Evolutionary conservation across 2,797 vertebrate species (phyloP).

Genomic region (Lepilemur septentrionalis): DNA sequence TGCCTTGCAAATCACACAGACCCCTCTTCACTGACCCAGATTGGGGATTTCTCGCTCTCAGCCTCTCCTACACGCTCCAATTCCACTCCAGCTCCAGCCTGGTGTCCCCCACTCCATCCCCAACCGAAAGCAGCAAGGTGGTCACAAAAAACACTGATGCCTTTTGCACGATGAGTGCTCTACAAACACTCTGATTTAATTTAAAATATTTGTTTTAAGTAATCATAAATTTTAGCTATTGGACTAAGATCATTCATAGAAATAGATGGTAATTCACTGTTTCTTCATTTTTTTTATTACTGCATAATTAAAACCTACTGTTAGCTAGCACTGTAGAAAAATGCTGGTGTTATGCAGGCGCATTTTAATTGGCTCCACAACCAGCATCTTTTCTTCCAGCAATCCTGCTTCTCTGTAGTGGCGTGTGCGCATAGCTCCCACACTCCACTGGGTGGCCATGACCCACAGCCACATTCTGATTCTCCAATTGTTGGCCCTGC

Average conservation of each 20-base stretch:
- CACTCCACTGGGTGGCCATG: background rate
- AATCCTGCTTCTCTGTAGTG: background rate
- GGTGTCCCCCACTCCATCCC: background rate
- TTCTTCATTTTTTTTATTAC: conserved; percentile 63
- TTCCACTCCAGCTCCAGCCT: background rate
- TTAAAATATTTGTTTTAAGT: conserved; percentile 49
- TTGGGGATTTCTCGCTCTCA: background rate
- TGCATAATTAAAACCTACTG: conserved; percentile 68
- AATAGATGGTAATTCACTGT: conserved; percentile 49
- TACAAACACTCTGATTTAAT: conserved; percentile 31
- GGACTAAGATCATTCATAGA: conserved; percentile 45
- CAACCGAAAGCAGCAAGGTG: background rate
- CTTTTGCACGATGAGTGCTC: background rate
- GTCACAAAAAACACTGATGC: background rate
- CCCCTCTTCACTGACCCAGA: background rate
- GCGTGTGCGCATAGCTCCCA: background rate
- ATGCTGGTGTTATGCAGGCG: background rate
- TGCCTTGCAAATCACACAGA: background rate
- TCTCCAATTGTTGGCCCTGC: background rate
- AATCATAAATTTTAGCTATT: conserved; percentile 59
- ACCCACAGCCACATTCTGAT: background rate
- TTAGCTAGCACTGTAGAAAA: conserved; percentile 40
- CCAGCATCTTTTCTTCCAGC: background rate
- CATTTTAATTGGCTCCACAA: conserved; percentile 50
- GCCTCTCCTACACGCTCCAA: background rate